Evolutionary conservation across 2,888 invertebrate species (phyloP), one percentile per base, ranked within the genome.

Genomic region (Pristionchus arcanus): DNA sequence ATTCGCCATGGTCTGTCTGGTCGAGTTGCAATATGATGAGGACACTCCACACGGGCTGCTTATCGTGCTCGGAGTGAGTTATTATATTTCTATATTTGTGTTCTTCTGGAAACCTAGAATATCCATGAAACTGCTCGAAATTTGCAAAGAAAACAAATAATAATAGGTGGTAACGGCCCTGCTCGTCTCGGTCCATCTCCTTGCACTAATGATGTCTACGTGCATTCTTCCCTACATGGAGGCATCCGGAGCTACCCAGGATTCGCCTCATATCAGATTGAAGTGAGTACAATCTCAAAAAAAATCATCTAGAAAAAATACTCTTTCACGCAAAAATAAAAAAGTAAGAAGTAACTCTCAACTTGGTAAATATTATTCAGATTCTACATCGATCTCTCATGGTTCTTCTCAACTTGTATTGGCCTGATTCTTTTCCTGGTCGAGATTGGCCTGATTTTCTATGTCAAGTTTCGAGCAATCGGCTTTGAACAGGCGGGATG

Each of bases 201-300:
- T 98, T 95, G 98, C 98, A 0, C 96, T 98, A 77, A 98, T 98
- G 98, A 98, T 98, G 96, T 98, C 98, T 94, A 98, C 98, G 0
- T 98, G 98, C 95, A 97, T 98, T 90, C 96, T 98, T 92, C 98
- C 98, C 1, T 97, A 98, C 95, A 97, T 98, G 90, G 98, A 98
- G 95, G 98, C 98, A 2, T 97, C 98, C 90, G 97, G 97, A 94
- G 97, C 97, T 96, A 96, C 98, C 93, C 96, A 97, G 96, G 96
- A 97, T 90, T 94, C 95, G 28, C 95, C 95, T 7, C 95, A 95
- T 90, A 84, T 94, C 53, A 92, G 91, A 71, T 90, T 95, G 28
- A 94, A 93, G 94, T 95, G 16, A 11, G 68, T 16, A 28, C 28
- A 1, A 59, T 9, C 19, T 59, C 59, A 25, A 59, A 59, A 59